These are phyloP conservation scores for Pipistrellus pygmaeus DNA, from an alignment of 2,797 vertebrate species.

Conservation along the genomic window DNA sequence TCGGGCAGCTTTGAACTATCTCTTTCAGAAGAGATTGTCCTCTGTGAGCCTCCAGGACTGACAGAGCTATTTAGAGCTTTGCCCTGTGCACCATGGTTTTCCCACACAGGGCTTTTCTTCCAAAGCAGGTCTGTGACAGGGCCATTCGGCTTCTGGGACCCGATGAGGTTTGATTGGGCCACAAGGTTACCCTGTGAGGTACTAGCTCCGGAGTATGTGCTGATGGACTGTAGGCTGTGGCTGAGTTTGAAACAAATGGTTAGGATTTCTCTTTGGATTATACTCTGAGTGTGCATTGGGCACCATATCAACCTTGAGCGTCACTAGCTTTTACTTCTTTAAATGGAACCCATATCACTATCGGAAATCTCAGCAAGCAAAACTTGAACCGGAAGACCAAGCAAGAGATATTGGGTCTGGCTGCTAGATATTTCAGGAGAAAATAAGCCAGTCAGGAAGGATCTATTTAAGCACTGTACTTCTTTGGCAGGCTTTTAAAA, in stretches of 20 bases:
- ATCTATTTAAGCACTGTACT: not conserved
- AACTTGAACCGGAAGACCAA: not conserved
- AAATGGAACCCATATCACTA: not conserved
- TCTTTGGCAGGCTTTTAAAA: conserved; percentile 35
- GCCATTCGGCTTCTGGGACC: not conserved
- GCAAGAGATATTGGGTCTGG: not conserved
- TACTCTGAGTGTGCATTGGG: not conserved
- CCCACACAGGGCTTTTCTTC: conserved; percentile 43
- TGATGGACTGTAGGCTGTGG: conserved; percentile 18
- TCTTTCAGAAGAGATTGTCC: not conserved
- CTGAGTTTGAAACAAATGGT: not conserved
- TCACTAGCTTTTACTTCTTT: conserved; percentile 25
- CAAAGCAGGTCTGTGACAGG: conserved; percentile 61
- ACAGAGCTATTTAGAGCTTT: not conserved
- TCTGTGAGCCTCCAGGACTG: not conserved
- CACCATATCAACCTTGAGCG: not conserved
- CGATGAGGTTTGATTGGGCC: not conserved
- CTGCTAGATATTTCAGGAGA: conserved; percentile 41
- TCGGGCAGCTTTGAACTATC: not conserved
- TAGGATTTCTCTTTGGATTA: not conserved
- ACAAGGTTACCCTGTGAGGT: not conserved
- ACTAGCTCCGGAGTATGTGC: not conserved
- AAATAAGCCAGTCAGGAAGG: conserved; percentile 23
- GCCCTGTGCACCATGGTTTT: not conserved
- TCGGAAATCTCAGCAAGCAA: conserved; percentile 30